A percentile compares a stretch with the other conserved stretches of the same genome.
phyloP scores from a whole-genome alignment of 2,888 invertebrate species.

The Apocheima hispidaria region DNA sequence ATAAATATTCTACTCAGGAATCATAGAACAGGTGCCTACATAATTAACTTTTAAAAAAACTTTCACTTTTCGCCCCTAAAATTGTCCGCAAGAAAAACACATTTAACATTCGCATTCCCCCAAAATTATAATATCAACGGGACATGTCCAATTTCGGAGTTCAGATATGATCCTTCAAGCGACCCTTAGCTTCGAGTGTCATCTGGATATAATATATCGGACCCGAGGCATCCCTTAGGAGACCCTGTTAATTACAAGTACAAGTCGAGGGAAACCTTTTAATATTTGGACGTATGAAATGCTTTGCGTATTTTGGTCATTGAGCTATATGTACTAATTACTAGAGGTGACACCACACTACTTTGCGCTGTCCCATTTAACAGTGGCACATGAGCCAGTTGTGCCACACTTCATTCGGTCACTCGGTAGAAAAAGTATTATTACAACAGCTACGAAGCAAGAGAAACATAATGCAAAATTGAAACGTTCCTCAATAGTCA shows the following conservation, averaged over 20 bases:
- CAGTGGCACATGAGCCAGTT: no score
- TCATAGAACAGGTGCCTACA: background rate
- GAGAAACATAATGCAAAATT: no score
- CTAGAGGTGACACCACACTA: no score
- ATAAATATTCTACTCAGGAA: no score
- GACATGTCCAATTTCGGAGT: constrained; percentile 60
- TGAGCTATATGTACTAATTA: no score
- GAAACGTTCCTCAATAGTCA: no score
- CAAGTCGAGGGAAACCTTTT: constrained; percentile 83
- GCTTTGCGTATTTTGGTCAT: constrained; percentile 22
- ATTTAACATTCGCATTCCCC: constrained; percentile 42
- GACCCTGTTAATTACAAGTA: constrained; percentile 87
- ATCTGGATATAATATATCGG: constrained; percentile 85
- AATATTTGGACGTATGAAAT: constrained; percentile 62
- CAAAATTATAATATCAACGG: constrained; percentile 47
- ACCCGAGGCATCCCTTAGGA: constrained; percentile 81
- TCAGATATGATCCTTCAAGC: constrained; percentile 77
- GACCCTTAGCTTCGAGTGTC: constrained; percentile 72
- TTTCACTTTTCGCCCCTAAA: constrained; percentile 24
- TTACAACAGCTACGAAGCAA: no score
- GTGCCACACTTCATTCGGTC: no score
- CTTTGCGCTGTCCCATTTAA: no score
- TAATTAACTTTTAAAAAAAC: background rate
- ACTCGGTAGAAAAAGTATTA: no score
- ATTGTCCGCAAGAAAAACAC: constrained; percentile 41